Evolutionary conservation across 2,888 invertebrate species (phyloP).

Genomic region (Diadegma fenestrale): DNA sequence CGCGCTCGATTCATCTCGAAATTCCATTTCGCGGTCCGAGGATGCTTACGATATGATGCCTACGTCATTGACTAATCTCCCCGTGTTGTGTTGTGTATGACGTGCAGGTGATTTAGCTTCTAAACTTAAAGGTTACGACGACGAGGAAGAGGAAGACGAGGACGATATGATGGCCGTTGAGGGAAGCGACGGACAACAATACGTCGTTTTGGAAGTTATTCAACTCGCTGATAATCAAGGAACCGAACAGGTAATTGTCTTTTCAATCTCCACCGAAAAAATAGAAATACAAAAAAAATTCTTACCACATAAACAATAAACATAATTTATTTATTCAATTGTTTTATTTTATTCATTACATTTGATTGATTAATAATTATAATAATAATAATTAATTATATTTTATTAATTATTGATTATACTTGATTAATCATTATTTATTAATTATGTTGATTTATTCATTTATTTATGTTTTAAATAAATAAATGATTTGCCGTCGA

Average conservation of each 20-base stretch:
- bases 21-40: constrained; percentile 50
- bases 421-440: too few species aligned
- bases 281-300: not conserved
- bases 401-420: too few species aligned
- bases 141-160: constrained; percentile 85
- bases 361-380: too few species aligned
- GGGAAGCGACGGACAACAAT: constrained; percentile 92
- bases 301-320: too few species aligned
- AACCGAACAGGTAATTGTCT: constrained; percentile 86
- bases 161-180: constrained; percentile 89
- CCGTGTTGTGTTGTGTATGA: constrained; percentile 71
- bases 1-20: not conserved
- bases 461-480: too few species aligned
- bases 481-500: too few species aligned
- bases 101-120: constrained; percentile 81
- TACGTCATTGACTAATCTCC: constrained; percentile 83
- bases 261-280: not conserved
- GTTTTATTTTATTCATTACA: too few species aligned
- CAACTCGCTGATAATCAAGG: constrained; percentile 90
- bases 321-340: too few species aligned
- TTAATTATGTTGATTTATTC: too few species aligned
- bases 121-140: constrained; percentile 84
- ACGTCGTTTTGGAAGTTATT: constrained; percentile 96
- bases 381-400: too few species aligned
- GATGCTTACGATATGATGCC: constrained; percentile 82